Evolutionary conservation across 1,140 invertebrate species (phyloP).

Genomic region (Drosophila biarmipes): DNA sequence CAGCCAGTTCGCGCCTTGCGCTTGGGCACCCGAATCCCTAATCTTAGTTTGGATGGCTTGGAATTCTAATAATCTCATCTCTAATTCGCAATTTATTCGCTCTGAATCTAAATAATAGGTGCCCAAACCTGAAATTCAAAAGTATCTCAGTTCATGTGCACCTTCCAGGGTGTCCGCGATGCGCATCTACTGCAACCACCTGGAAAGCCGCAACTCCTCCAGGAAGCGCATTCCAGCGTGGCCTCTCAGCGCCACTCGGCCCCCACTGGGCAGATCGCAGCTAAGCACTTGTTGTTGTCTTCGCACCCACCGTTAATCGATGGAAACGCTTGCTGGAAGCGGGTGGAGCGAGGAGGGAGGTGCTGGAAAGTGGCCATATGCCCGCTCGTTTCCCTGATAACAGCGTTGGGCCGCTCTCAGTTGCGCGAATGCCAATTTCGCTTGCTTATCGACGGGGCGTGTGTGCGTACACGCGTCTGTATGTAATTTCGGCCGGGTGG

Average conservation of each 20-base stretch:
- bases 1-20: too few species aligned
- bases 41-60: too few species aligned
- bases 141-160: neutral
- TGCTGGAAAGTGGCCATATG: slow-evolving; percentile 21
- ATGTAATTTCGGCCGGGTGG: neutral
- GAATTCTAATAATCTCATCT: too few species aligned
- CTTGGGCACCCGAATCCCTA: too few species aligned
- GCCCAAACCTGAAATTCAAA: too few species aligned
- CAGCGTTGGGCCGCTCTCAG: slow-evolving; percentile 9
- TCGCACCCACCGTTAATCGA: slow-evolving; percentile 7
- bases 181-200: neutral
- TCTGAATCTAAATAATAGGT: too few species aligned
- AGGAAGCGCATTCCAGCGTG: slow-evolving; percentile 23
- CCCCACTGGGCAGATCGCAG: slow-evolving; percentile 13
- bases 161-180: neutral
- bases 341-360: neutral
- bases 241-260: neutral
- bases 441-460: slow-evolving; percentile 21
- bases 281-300: slow-evolving; percentile 16
- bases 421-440: slow-evolving; percentile 22
- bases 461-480: neutral
- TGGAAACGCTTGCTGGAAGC: neutral
- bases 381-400: slow-evolving; percentile 24
- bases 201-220: slow-evolving; percentile 11
- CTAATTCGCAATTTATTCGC: too few species aligned